phyloP scores from a whole-genome alignment of 2,113 vertebrate species.

The Monarcha castaneiventris region DNA sequence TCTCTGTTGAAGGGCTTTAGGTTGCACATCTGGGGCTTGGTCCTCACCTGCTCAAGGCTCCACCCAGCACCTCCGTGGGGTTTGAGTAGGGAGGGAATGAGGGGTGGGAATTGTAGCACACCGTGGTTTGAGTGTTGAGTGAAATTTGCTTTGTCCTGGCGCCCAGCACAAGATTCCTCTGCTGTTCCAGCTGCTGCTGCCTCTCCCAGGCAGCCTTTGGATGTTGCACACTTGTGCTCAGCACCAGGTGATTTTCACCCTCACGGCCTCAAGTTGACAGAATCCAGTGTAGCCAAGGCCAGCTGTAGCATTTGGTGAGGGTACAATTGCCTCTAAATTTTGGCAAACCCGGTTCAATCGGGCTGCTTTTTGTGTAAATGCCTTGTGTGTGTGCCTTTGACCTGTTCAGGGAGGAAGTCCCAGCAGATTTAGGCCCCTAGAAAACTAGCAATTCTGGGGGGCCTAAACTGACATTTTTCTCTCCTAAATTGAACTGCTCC shows the following conservation, averaged over 20 bases:
- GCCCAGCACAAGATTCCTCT: neutral
- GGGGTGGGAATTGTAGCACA: neutral
- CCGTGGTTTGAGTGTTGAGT: neutral
- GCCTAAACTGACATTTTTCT: neutral
- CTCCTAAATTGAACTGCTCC: neutral
- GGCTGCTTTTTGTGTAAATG: neutral
- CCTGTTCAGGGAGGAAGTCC: neutral
- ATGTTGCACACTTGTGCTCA: neutral
- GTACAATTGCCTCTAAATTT: neutral
- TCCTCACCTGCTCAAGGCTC: neutral
- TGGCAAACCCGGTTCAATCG: neutral
- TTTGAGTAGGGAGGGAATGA: neutral
- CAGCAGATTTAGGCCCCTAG: neutral
- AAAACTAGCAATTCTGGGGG: neutral
- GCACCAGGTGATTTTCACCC: neutral
- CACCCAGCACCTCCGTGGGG: neutral
- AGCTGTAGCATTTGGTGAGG: neutral
- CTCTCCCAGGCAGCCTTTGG: neutral
- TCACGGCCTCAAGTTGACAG: neutral
- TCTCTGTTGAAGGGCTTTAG: slow-evolving; percentile 81
- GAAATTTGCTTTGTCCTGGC: neutral
- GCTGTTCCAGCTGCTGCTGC: neutral
- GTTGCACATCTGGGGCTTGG: neutral
- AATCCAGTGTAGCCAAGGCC: neutral
- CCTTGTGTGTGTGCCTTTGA: neutral